These are phyloP conservation scores for Adoxophyes honmai DNA, from an alignment of 1,140 invertebrate species.

Conservation along the genomic window DNA sequence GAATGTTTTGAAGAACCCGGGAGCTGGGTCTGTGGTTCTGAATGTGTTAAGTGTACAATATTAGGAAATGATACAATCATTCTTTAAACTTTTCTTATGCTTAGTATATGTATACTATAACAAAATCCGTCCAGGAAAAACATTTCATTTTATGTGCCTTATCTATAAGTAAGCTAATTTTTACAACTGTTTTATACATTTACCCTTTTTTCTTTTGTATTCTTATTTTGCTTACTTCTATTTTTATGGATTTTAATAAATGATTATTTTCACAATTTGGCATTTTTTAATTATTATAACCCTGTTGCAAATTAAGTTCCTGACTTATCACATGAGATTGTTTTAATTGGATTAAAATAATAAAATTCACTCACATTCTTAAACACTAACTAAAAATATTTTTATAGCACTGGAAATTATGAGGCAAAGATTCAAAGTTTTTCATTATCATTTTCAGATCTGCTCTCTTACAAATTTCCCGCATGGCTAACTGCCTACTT, in stretches of 20 bases:
- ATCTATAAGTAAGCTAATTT: background rate
- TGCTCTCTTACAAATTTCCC: slow-evolving; percentile 52
- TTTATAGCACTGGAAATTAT: slow-evolving; percentile 56
- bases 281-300: too few species aligned
- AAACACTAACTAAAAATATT: slow-evolving; percentile 17
- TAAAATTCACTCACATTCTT: background rate
- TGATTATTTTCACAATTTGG: slow-evolving; percentile 21
- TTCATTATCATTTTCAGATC: slow-evolving; percentile 55
- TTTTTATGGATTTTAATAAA: slow-evolving; percentile 21
- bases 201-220: too few species aligned
- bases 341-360: too few species aligned
- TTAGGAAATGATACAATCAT: too few species aligned
- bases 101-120: too few species aligned
- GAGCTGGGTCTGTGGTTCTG: too few species aligned
- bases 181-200: slow-evolving; percentile 3
- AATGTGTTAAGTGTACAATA: too few species aligned
- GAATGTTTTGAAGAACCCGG: too few species aligned
- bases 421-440: slow-evolving; percentile 46
- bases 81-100: too few species aligned
- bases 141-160: background rate
- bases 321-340: too few species aligned
- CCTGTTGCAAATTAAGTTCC: too few species aligned
- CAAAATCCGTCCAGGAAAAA: slow-evolving; percentile 24
- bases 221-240: background rate
- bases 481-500: slow-evolving; percentile 31